Conservation (phyloP, 2,113 vertebrate genomes). For the Chiloscyllium plagiosum region DNA sequence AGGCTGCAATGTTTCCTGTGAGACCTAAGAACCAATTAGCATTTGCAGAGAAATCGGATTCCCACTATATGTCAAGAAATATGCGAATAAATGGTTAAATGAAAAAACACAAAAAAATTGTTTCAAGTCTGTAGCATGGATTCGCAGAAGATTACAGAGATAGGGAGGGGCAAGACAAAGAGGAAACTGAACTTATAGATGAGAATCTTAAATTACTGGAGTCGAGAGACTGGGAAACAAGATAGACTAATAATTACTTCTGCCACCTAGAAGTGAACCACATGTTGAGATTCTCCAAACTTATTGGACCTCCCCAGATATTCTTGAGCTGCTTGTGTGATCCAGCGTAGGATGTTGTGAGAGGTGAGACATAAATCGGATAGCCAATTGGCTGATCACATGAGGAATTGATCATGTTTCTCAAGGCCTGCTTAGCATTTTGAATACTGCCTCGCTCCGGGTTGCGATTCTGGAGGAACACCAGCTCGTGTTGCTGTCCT, state of each 20-base stretch:
- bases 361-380: conserved; percentile 93
- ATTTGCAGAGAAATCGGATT: neutral
- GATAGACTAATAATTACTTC: conserved; percentile 63
- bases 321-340: conserved; percentile 76
- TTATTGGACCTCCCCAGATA: conserved; percentile 79
- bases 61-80: neutral
- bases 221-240: neutral
- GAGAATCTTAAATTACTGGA: neutral
- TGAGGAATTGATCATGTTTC: conserved; percentile 95
- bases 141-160: neutral
- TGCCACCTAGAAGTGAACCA: conserved; percentile 89
- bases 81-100: neutral
- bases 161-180: neutral
- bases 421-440: conserved; percentile 91
- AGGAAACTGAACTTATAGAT: neutral
- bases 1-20: neutral
- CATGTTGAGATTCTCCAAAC: conserved; percentile 69
- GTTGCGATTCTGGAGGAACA: conserved; percentile 92
- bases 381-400: conserved; percentile 97
- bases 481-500: conserved; percentile 90
- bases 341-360: conserved; percentile 89
- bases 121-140: neutral
- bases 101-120: neutral
- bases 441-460: conserved; percentile 95
- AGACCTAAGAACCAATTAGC: too few relatives aligned